A percentile compares a stretch with the other conserved stretches of the same genome.
Evolutionary conservation across 2,113 vertebrate genomes (phyloP).

Genomic region (Mixornis gularis): DNA sequence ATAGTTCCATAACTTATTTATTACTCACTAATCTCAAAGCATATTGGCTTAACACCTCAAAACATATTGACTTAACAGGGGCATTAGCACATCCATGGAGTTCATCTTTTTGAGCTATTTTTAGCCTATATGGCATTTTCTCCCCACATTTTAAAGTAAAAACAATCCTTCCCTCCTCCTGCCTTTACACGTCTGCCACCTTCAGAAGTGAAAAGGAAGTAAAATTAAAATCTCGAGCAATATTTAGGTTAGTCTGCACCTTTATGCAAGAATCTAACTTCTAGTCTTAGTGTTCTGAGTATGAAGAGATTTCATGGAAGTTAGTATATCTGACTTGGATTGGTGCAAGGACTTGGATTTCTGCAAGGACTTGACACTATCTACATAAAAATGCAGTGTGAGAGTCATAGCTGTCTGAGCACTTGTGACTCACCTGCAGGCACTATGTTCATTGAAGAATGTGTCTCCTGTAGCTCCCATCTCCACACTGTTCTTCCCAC

Average conservation of each 20-base stretch:
- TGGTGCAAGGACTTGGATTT: neutral
- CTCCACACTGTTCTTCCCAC: neutral
- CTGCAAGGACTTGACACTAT: neutral
- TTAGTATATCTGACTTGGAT: neutral
- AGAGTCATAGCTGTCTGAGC: neutral
- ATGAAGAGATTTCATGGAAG: neutral
- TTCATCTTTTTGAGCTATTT: neutral
- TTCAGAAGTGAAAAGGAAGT: neutral
- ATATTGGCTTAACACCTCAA: neutral
- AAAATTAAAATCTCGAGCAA: neutral
- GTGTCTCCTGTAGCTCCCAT: neutral
- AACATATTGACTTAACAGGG: neutral
- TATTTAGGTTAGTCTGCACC: neutral
- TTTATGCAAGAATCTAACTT: neutral
- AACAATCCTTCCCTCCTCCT: neutral
- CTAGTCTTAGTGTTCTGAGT: neutral
- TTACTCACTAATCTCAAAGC: neutral
- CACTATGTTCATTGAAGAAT: neutral
- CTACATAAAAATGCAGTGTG: fast-evolving
- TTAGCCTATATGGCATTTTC: neutral
- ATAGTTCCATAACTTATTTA: neutral
- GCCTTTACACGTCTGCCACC: neutral
- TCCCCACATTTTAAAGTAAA: neutral
- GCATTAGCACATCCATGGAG: neutral
- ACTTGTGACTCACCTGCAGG: neutral